phyloP scores from a whole-genome alignment of 1,140 invertebrate species.

The Venustaconcha ellipsiformis region DNA sequence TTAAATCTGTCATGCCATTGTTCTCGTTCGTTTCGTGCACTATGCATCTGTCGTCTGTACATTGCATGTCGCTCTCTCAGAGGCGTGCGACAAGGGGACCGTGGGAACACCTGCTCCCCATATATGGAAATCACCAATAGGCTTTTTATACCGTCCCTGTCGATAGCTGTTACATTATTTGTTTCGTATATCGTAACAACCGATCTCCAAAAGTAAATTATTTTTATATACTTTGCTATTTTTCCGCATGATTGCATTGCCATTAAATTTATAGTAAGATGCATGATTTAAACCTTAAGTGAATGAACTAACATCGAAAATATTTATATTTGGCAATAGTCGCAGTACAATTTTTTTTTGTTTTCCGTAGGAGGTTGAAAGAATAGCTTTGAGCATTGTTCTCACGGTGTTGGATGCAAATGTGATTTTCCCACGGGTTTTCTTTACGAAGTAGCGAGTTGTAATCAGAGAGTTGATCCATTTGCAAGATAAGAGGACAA shows the following conservation, averaged over 20 bases:
- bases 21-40: no score
- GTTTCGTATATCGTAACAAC: no score
- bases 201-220: no score
- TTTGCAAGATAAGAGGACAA: slow-evolving; percentile 5
- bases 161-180: slow-evolving; percentile 34
- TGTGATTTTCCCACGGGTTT: slow-evolving; percentile 65
- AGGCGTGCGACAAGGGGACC: slow-evolving; percentile 13
- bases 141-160: slow-evolving; percentile 47
- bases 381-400: slow-evolving; percentile 62
- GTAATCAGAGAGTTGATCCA: slow-evolving; percentile 16
- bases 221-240: no score
- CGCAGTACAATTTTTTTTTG: background rate
- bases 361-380: slow-evolving; percentile 27
- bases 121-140: slow-evolving; percentile 61
- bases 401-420: slow-evolving; percentile 65
- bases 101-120: slow-evolving; percentile 64
- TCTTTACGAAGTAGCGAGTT: slow-evolving; percentile 40
- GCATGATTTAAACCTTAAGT: background rate
- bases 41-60: no score
- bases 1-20: no score
- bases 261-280: background rate
- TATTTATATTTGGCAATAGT: background rate
- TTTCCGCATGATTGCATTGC: no score
- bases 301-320: no score
- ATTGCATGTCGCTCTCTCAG: no score